A percentile compares a stretch with the other conserved stretches of the same genome.
phyloP scores from a whole-genome alignment of 2,888 invertebrate species.

The Lasioglossum vierecki region DNA sequence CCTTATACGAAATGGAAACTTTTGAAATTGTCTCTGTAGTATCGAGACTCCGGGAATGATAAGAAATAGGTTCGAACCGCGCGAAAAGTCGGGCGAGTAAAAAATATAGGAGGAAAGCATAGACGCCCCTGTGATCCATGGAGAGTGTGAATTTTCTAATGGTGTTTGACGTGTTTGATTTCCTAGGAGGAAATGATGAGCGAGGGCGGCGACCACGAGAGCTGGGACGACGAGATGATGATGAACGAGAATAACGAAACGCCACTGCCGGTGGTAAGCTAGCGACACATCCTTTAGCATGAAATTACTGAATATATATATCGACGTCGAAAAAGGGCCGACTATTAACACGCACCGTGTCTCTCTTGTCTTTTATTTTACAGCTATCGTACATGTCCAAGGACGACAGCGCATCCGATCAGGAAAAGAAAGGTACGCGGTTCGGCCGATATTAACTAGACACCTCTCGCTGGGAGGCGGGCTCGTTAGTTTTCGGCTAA shows the following conservation, averaged over 20 bases:
- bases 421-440: conserved; percentile 79
- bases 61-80: background rate
- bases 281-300: conserved; percentile 22
- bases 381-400: conserved; percentile 81
- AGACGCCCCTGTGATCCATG: background rate
- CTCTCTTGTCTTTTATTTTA: conserved; percentile 34
- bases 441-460: background rate
- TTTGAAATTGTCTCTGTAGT: background rate
- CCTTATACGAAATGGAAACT: background rate
- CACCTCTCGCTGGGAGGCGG: background rate
- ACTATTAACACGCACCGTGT: background rate
- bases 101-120: background rate
- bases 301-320: background rate
- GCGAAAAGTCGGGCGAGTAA: background rate
- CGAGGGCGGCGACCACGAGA: conserved; percentile 82
- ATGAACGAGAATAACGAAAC: conserved; percentile 81
- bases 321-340: background rate
- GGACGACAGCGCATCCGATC: conserved; percentile 80
- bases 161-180: conserved; percentile 53
- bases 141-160: background rate
- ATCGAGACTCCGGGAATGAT: background rate
- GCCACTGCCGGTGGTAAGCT: conserved; percentile 81
- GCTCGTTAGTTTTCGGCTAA: conserved; percentile 22
- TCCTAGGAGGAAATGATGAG: conserved; percentile 82
- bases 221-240: conserved; percentile 83